Base-by-base conservation (phyloP, 1,140 invertebrate species). In the Zophobas morio region DNA sequence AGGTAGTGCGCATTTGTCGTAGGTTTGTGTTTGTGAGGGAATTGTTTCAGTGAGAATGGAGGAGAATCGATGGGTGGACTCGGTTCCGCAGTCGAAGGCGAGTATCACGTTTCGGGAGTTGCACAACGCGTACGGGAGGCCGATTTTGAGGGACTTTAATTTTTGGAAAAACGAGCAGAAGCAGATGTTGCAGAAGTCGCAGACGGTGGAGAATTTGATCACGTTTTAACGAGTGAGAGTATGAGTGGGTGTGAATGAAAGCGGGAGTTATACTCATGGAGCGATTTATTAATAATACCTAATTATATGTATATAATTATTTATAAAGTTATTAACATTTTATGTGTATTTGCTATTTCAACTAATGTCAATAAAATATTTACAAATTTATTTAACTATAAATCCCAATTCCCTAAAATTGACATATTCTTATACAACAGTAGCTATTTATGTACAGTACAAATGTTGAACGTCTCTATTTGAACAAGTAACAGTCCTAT, bases 61-160 rank as follows among this genome's bases (percentile, higher is more conserved):
- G 20, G 84, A 84, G 33, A 75, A 8, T 35, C 33, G 34, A 8
- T 33, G 76, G 71, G 40, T 34, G 71, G 79, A 78, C 1, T 56
- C 56, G 37, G 36, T 66, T 66, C 60, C 60, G 6, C 2, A n/a
- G 39, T 40, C 70, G 33, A 40, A 47, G 63, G 90, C 89, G 57
- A 92, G 89, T 80, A 88, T 92, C 6, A 88, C 91, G 1, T 94
- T 94, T 84, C 86, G 91, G 70, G 93, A 94, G 82, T 86, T 94
- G 8, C 93, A 94, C 83, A 92, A 90, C 47, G 86, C 88, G 0
- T 93, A 92, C 81, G 92, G 93, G 1, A 87, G 92, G 73, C 90
- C 90, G 82, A 91, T 94, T 71, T 84, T 94, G 6, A 88, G 88
- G 0, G 92, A 94, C 85, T 88, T 91, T 6, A 93, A 91, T 78